Evolutionary conservation across 2,888 invertebrate genomes (phyloP), one percentile per base, ranked within the genome.

Genomic region (Drosophila putrida): DNA sequence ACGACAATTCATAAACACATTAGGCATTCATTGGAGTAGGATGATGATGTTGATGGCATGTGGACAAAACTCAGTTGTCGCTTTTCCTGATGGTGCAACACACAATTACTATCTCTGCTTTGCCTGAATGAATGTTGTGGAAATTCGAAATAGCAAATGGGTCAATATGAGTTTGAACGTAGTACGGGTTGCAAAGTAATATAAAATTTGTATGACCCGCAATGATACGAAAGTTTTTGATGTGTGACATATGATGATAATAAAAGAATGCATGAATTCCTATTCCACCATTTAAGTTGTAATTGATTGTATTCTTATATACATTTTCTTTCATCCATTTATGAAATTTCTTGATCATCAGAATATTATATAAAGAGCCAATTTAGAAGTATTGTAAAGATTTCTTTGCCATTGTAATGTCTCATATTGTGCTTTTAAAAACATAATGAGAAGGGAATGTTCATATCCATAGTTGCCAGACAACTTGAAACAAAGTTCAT

Each of bases 1-100:
- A 36, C 36, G 68, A 65, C 78, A 80, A 67, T 77, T 71, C 69
- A 76, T 63, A 74, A 78, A 60, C 75, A 63, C 87, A 82, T 82
- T 75, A 78, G 65, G 66, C 67, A 83, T 75, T 75, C 71, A 83
- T 71, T 64, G 75, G 36, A 44, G 38, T 47, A 27, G 41, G 41
- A 44, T 5, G 20, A 43, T 11, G 11, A 20, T 20, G 20, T 3
- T 59, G 66, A 59, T 63, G 75, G 53, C 50, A 46, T 59, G 39
- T 59, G 59, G 43, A 36, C 25, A 20, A 41, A 50, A 64, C 41
- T 39, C 58, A 57, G 64, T 53, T 79, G 47, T 54, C 58, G 50
- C 58, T 57, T 33, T 62, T 35, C 50, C 57, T 51, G 33, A 20
- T 73, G 77, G 55, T 60, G 72, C 67, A 73, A 68, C 58, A 61